These are phyloP conservation scores for Telmatochromis brichardi DNA, from an alignment of 2,113 vertebrate genomes.

Conservation along the genomic window DNA sequence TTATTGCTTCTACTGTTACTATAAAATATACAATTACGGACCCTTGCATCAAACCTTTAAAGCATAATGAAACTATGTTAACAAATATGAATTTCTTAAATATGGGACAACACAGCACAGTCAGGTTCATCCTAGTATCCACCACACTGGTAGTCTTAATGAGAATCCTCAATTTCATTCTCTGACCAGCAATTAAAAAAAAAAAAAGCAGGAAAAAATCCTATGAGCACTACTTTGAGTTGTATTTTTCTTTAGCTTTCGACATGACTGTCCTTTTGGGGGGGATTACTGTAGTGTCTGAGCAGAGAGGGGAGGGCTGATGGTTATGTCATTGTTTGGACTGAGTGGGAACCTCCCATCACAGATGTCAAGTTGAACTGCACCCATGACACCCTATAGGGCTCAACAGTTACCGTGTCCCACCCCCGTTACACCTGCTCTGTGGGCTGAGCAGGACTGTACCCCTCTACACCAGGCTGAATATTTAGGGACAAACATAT, in stretches of 20 bases:
- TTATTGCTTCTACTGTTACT: not conserved
- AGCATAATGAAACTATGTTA: not conserved
- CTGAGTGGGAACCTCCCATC: conserved; percentile 20
- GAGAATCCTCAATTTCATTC: not conserved
- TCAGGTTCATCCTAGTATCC: not conserved
- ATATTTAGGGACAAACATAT: not conserved
- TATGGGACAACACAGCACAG: not conserved
- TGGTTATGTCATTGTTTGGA: conserved; percentile 5
- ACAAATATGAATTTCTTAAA: not conserved
- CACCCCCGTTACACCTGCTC: conserved; percentile 17
- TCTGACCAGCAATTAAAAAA: not conserved
- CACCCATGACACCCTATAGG: conserved; percentile 7
- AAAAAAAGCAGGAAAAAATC: not conserved
- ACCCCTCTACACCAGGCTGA: not conserved
- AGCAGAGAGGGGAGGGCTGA: not conserved
- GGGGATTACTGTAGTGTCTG: not conserved
- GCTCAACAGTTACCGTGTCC: not conserved
- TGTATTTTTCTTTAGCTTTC: not conserved
- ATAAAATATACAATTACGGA: not conserved
- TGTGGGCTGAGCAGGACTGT: not conserved
- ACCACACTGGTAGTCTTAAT: not conserved
- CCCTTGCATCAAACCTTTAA: not conserved
- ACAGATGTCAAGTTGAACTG: conserved; percentile 41
- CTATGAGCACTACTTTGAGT: not conserved
- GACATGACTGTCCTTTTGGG: not conserved